phyloP scores from a whole-genome alignment of 2,797 vertebrate species.

The Phalanger gymnotis region DNA sequence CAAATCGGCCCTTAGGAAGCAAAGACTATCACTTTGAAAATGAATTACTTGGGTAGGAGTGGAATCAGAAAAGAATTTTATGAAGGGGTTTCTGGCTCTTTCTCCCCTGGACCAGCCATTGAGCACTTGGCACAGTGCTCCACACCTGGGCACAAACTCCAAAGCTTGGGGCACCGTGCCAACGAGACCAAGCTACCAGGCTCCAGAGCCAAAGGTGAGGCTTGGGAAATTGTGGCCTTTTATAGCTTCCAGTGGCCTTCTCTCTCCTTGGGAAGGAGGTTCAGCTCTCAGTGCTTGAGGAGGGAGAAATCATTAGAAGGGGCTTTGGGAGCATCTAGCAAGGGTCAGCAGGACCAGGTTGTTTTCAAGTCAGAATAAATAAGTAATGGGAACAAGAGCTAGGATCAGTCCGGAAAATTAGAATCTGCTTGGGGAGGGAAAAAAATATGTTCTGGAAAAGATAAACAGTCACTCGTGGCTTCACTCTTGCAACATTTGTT shows the following conservation, averaged over 20 bases:
- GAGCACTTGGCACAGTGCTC: too few relatives aligned
- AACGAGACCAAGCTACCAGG: neutral
- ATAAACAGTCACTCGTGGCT: conserved; percentile 71
- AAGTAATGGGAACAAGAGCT: conserved; percentile 52
- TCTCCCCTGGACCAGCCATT: neutral
- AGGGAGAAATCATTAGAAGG: neutral
- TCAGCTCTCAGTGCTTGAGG: neutral
- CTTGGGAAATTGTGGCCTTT: neutral
- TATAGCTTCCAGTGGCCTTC: too few relatives aligned
- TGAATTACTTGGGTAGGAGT: neutral
- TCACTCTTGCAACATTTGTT: conserved; percentile 68
- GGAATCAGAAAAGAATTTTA: conserved; percentile 7
- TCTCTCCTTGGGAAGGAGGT: neutral
- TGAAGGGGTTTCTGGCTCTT: conserved; percentile 39
- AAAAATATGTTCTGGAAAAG: conserved; percentile 69
- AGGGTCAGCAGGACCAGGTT: neutral
- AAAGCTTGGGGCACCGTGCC: conserved; percentile 1
- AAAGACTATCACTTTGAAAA: neutral
- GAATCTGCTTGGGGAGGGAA: conserved; percentile 67
- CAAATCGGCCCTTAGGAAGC: neutral
- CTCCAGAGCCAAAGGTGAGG: rapidly evolving
- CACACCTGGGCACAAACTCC: neutral
- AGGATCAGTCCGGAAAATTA: conserved; percentile 71
- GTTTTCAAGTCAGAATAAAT: conserved; percentile 54
- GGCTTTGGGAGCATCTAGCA: neutral